Conservation (phyloP, 2,797 vertebrate species). For the Jordanella pulchra region DNA sequence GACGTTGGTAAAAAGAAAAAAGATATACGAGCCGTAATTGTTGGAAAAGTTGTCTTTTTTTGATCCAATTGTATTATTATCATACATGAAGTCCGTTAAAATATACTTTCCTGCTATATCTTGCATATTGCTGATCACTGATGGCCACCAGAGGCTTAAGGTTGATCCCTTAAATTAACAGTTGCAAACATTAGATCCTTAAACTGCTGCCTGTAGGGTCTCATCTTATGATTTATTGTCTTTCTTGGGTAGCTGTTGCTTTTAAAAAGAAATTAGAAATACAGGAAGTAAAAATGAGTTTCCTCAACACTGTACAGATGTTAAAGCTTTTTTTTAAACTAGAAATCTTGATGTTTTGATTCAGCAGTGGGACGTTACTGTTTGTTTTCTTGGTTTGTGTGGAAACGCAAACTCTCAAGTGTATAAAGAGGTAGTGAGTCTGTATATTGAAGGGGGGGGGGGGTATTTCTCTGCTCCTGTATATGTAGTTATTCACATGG, state of each 20-base stretch:
- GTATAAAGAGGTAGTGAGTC: constrained; percentile 30
- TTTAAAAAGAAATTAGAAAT: background rate
- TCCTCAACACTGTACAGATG: constrained; percentile 4
- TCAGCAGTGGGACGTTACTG: background rate
- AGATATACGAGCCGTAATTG: constrained; percentile 7
- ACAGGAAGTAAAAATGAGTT: constrained; percentile 17
- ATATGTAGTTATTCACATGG: constrained; percentile 57
- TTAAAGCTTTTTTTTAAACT: constrained; percentile 12
- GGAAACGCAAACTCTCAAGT: constrained; percentile 19
- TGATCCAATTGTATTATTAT: constrained; percentile 1
- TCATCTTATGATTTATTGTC: constrained; percentile 8
- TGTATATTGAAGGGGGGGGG: background rate
- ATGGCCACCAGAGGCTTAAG: background rate
- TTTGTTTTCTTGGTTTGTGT: constrained; percentile 25
- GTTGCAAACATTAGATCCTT: constrained; percentile 13
- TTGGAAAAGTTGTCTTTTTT: constrained; percentile 10
- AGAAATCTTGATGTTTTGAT: constrained; percentile 20
- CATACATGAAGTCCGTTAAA: constrained; percentile 8
- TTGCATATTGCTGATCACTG: constrained; percentile 6
- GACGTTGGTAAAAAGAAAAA: constrained; percentile 15
- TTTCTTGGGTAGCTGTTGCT: constrained; percentile 3
- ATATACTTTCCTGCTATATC: background rate
- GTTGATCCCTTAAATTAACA: constrained; percentile 9
- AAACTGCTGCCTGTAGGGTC: constrained; percentile 22
- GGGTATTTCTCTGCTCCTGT: constrained; percentile 17